Evolutionary conservation across 1,140 invertebrate species (phyloP), one percentile per base, ranked within the genome.

Genomic region (Bombus polaris): DNA sequence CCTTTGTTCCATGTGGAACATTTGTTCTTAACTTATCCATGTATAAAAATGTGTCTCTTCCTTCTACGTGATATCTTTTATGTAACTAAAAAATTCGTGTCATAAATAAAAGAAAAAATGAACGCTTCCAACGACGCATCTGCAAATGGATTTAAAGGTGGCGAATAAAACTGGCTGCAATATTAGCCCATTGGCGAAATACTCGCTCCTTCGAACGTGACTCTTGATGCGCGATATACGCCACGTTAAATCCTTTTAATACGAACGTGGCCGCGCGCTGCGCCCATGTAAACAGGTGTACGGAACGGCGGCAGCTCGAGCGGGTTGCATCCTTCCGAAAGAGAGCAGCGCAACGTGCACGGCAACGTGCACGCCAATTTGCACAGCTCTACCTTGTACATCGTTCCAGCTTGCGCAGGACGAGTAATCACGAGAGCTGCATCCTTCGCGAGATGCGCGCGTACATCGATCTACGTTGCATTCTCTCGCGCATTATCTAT

Each of bases 211-310:
- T 32, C 6, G 57, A 13, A 53, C 39, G 81, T 59, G 47, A 77
- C 44, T 84, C 53, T n/a, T n/a, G 72, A 53, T 44, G 35, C 62
- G 42, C 82, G 74, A 73, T 53, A 39, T 42, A 62, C 68, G 83
- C 83, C 42, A 37, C 71, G 84, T 68, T 81, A 59, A 82, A 70
- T 82, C 62, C 79, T 68, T 86, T 76, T 70, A 76, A 82, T 86
- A 82, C 37, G 72, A 35, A 59, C 57, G 72, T 25, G 35, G n/a
- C 25, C 59, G 81, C 65, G 79, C 42, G 57, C 57, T 18, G 53
- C 53, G 25, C 32, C 18, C 53, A 15, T 77, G 73, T 83, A 86
- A 77, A 86, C 81, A 86, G 73, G 81, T 86, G 81, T 72, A 83
- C 75, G 28, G 28, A 83, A 87, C 81, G 81, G 18, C 53, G 81